Evolutionary conservation across 2,113 vertebrate genomes (phyloP), one percentile per base, ranked within the genome.

Genomic region (Malaclemys terrapin): DNA sequence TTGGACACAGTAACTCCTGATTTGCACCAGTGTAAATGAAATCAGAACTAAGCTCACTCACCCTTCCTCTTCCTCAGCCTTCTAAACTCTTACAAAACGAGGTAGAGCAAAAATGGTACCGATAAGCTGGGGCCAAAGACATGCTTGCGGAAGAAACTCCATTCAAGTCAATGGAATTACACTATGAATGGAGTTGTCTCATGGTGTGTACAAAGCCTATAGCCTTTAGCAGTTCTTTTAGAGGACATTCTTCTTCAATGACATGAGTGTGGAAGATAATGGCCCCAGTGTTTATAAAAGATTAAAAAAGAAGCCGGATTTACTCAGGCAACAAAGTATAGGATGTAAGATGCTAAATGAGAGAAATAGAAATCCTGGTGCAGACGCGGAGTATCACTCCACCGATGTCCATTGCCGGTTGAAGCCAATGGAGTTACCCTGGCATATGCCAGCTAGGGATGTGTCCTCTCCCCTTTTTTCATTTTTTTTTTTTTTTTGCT

Each of bases 241-340:
- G 89, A 94, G 79, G 95, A 85, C 90, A 79, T 96, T 95, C 81
- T 88, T 94, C 72, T 91, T 87, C 93, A 83, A 9, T 89, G 93
- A 93, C 88, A 53, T 4, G 81, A 86, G 83, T 80, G 72, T 31
- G 5, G 10, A 83, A 88, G 93, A 89, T 89, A 87, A 85, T 5
- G 76, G 24, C 45, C 57, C 50, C 47, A 17, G 1, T 79, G 75
- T 54, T 92, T 89, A 22, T 2, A 75, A 42, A 75, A 85, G 57
- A 20, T 56, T n/a, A 5, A 20, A 80, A 86, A 84, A 80, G 17
- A 42, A 80, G 7, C 47, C 84, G 57, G 85, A 92, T 93, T 89
- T 86, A 19, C 53, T 65, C 81, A 72, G 78, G 54, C 35, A 87
- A 12, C 76, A 93, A 0, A 57, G 9, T 6, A 38, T 38, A 88